Base-by-base conservation (phyloP, 2,797 vertebrate genomes). In the Fratercula arctica region DNA sequence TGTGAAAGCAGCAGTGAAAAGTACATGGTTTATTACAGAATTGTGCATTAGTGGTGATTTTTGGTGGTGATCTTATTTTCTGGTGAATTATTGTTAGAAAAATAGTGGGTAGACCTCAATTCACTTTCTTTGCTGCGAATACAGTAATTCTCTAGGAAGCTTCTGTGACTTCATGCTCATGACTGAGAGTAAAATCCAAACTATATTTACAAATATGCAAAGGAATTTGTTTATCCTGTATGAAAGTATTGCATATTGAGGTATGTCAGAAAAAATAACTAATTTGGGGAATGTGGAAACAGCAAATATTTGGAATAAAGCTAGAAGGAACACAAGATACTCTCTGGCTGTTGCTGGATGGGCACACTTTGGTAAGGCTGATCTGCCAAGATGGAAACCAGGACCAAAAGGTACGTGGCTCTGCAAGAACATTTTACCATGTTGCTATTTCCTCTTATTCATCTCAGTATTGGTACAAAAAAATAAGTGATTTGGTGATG, bases 401-500 rank as follows among this genome's bases (percentile, higher is more conserved):
- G 70, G 19, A 6, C 7, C 9, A 5, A 9, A 31, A 48, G 18
- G 2, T 10, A 11, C 4, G 48, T 43, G 53, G 33, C 20, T 80
- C 11, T 63, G 72, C 46, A 31, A 4, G 84, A 19, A 14, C 6
- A 0, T 9, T 41, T 20, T 45, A 21, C 43, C 39, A 14, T 21
- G 15, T 9, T 88, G 39, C 6, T 17, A 1, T 28, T 66, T 50
- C 3, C 33, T 53, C 25, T 39, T 8, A 1, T 7, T 73, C 12
- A 4, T 48, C 48, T 50, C 37, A 1, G 53, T 17, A 6, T 35
- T 6, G 2, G 15, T 6, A 9, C 20, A 16, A 24, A 43, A 3
- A 60, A n/a, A 19, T 10, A 35, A 77, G 75, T 5, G 39, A 6
- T 51, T 18, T 54, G 94, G 9, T 37, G 89, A 4, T 24, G 2